Conservation (phyloP, 1,140 invertebrate genomes). For the Sycophila sp. region DNA sequence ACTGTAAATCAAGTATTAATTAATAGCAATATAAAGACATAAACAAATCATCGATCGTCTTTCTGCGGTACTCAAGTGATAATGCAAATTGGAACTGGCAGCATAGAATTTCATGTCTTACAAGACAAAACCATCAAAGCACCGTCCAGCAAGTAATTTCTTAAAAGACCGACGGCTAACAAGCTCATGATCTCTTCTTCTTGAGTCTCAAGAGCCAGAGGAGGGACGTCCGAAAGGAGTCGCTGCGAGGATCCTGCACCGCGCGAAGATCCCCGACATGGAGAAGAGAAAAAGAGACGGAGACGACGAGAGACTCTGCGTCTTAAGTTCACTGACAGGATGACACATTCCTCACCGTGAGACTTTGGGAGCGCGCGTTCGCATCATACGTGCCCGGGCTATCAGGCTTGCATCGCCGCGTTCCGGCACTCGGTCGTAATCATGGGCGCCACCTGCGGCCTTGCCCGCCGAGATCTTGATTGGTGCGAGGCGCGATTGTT, state of each 20-base stretch:
- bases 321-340: slow-evolving; percentile 62
- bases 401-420: no score
- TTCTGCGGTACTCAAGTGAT: no score
- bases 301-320: slow-evolving; percentile 45
- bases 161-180: neutral
- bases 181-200: neutral
- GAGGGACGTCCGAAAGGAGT: no score
- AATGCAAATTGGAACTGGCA: no score
- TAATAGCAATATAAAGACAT: no score
- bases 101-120: no score
- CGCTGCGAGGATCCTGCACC: no score
- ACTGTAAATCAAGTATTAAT: no score
- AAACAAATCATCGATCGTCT: no score
- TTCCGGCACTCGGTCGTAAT: slow-evolving; percentile 57
- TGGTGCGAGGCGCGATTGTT: slow-evolving; percentile 17
- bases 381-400: no score
- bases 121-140: slow-evolving; percentile 9
- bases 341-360: slow-evolving; percentile 64
- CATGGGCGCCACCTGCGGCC: slow-evolving; percentile 63
- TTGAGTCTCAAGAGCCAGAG: neutral
- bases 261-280: slow-evolving; percentile 41
- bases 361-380: slow-evolving; percentile 54
- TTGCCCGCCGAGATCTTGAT: slow-evolving; percentile 40
- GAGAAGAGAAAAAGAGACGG: slow-evolving; percentile 32
- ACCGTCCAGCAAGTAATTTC: neutral